phyloP scores from a whole-genome alignment of 1,140 invertebrate species.

The Tetramorium simillimum region DNA sequence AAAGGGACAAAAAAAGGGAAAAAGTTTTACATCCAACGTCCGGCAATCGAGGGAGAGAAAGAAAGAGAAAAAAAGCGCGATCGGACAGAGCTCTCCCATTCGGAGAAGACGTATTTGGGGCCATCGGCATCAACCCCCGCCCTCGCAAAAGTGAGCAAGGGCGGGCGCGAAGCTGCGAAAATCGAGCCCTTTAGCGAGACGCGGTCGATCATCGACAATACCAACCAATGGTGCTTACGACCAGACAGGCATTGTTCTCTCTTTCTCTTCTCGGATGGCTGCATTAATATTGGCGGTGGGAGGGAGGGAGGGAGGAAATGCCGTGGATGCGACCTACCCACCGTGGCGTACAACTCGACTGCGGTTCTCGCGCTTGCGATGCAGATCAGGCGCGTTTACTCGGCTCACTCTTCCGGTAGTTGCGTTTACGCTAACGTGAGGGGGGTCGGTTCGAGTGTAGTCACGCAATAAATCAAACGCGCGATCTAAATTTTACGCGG shows the following conservation, averaged over 20 bases:
- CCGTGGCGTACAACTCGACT: conserved; percentile 66
- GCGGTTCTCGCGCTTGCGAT: conserved; percentile 59
- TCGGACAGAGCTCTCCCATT: neutral
- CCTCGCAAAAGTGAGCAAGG: neutral
- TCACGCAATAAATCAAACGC: neutral
- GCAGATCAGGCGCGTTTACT: conserved; percentile 64
- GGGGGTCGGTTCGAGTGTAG: neutral
- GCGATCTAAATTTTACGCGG: neutral
- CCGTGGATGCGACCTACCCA: conserved; percentile 66
- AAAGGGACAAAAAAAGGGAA: neutral
- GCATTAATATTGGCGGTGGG: neutral
- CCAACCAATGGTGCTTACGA: conserved; percentile 23
- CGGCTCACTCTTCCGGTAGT: conserved; percentile 51
- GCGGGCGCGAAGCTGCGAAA: neutral
- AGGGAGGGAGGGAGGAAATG: conserved; percentile 10
- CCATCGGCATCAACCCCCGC: neutral
- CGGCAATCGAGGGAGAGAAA: neutral
- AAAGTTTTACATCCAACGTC: neutral
- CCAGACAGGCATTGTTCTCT: neutral
- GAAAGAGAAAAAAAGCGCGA: neutral
- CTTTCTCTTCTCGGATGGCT: conserved; percentile 6
- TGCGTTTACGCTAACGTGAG: conserved; percentile 35
- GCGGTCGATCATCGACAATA: conserved; percentile 6
- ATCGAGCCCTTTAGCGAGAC: neutral
- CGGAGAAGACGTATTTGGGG: neutral